Conservation (phyloP, 2,113 vertebrate genomes). For the Pelecanoides urinatrix region DNA sequence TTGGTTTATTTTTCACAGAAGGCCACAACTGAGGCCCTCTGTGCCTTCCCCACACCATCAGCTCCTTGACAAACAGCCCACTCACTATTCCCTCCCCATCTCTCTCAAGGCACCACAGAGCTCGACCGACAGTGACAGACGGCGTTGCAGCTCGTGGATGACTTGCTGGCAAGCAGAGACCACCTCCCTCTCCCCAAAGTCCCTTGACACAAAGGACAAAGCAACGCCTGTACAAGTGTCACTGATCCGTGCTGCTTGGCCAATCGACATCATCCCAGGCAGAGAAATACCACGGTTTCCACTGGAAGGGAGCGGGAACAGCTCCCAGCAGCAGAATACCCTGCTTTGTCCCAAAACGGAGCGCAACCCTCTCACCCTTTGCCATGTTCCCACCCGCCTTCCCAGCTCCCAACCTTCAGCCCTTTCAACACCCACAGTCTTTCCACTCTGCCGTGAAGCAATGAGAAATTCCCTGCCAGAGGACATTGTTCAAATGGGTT, state of each 20-base stretch:
- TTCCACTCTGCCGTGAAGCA: background rate
- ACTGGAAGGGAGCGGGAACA: background rate
- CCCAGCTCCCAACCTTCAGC: slow-evolving; percentile 14
- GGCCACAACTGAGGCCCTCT: background rate
- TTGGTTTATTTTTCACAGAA: background rate
- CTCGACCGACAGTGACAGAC: background rate
- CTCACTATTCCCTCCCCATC: background rate
- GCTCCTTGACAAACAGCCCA: background rate
- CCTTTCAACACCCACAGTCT: slow-evolving; percentile 55
- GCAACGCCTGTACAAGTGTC: background rate
- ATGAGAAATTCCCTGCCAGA: slow-evolving; percentile 43
- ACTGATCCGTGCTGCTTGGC: background rate
- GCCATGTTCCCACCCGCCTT: background rate
- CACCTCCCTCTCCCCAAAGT: background rate
- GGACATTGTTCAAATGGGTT: background rate
- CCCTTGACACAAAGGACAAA: slow-evolving; percentile 30
- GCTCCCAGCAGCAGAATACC: slow-evolving; percentile 31
- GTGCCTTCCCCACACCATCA: background rate
- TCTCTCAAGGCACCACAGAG: background rate
- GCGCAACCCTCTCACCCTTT: background rate
- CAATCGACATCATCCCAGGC: background rate
- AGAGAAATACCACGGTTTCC: background rate
- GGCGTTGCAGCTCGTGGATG: background rate
- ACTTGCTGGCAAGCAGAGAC: background rate
- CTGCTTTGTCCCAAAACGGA: background rate